Base-by-base conservation (phyloP, 2,888 invertebrate genomes). In the Dioctria rufipes region DNA sequence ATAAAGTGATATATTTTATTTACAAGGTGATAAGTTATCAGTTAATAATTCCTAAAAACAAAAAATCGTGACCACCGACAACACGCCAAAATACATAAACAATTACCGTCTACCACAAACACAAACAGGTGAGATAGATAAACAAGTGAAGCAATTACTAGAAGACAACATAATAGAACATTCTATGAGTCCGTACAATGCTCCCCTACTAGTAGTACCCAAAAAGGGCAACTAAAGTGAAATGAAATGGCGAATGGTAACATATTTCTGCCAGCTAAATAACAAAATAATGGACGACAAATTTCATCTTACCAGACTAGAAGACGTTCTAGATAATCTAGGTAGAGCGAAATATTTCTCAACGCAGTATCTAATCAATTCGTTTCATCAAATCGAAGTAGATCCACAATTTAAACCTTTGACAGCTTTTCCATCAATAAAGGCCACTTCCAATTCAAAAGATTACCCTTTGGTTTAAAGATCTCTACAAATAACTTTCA, bases 181-280 rank as follows among this genome's bases (percentile, higher is more conserved):
- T 46, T 46, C 46, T 8, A 46, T 2, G 46, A 46, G 46, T 46
- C 46, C 2, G 2, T 46, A 46, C 46, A 46, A 46, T 46, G 46
- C 75, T 63, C 81, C 85, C 39, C 60, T 85, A 71, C 81, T 85
- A 84, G 54, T 84, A 39, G 85, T 84, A 5, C 85, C 86, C 0
- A 71, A 71, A 11, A 71, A 65, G 46, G 39, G 65, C 40, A 40
- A 4, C 8, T 6, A 40, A 11, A 9, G 40, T 39, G 42, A 65
- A 5, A 65, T 39, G 40, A 65, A 65, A 65, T 65, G 65, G 65
- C 37, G 65, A 65, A 39, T 65, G 42, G 65, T 65, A 8, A 40
- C 9, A 39, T 5, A 65, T 39, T 65, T 65, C 5, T 5, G 42
- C 42, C 43, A 82, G 67, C 13, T 83, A 54, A 83, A 83, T 40